Conservation (phyloP, 1,140 invertebrate genomes). For the Tigriopus japonicus region DNA sequence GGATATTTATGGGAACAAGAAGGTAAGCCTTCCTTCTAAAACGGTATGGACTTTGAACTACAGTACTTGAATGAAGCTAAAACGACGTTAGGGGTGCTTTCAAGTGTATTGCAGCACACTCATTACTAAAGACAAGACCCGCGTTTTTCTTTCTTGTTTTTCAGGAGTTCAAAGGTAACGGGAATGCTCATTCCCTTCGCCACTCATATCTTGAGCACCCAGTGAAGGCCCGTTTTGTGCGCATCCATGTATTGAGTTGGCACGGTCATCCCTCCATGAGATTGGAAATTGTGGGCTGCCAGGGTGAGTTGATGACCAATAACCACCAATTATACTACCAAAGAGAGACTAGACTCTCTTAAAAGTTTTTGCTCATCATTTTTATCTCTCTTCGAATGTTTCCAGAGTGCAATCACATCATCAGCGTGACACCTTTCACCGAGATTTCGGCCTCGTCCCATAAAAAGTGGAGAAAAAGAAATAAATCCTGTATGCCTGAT, state of each 20-base stretch:
- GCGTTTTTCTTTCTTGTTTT: slow-evolving; percentile 9
- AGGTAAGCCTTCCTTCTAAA: slow-evolving; percentile 24
- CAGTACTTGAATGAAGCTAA: too few species aligned
- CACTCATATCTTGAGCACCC: slow-evolving; percentile 31
- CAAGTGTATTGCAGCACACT: too few species aligned
- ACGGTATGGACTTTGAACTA: too few species aligned
- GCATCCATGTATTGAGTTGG: slow-evolving; percentile 34
- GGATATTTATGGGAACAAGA: slow-evolving; percentile 31
- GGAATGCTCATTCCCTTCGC: slow-evolving; percentile 30
- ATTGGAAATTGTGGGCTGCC: slow-evolving; percentile 36
- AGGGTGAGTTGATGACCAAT: slow-evolving; percentile 25
- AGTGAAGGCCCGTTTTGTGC: slow-evolving; percentile 32
- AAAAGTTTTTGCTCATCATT: neutral
- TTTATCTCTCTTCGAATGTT: neutral
- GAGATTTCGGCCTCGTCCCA: slow-evolving; percentile 30
- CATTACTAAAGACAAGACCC: neutral
- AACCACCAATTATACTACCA: too few species aligned
- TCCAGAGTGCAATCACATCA: slow-evolving; percentile 31
- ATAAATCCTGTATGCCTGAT: slow-evolving; percentile 32
- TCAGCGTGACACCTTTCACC: slow-evolving; percentile 33
- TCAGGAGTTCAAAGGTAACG: slow-evolving; percentile 33
- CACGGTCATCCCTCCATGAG: slow-evolving; percentile 33
- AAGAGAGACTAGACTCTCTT: too few species aligned
- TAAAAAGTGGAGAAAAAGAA: slow-evolving; percentile 26
- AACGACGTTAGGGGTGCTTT: too few species aligned